phyloP scores from a whole-genome alignment of 2,797 vertebrate genomes.

The Enteromius anoplus region DNA sequence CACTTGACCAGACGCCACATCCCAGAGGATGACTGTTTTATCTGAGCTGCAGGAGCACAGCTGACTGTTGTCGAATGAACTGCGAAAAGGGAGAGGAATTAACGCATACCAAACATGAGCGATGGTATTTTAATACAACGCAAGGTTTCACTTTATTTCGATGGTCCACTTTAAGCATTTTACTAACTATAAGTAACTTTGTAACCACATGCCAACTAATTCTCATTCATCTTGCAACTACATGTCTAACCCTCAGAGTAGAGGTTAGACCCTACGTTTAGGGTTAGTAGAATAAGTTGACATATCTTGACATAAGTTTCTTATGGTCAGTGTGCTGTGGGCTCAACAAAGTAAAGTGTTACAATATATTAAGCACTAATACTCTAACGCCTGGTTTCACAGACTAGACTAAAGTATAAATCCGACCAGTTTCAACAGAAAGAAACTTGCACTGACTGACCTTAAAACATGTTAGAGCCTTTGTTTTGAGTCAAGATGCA shows the following conservation, averaged over 20 bases:
- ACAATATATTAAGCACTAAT: too few species aligned
- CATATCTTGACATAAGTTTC: too few species aligned
- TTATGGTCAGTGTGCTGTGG: not conserved
- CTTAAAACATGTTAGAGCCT: too few species aligned
- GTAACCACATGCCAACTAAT: not conserved
- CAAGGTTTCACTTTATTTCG: not conserved
- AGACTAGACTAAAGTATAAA: too few species aligned
- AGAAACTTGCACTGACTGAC: too few species aligned
- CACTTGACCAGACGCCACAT: slow-evolving; percentile 88
- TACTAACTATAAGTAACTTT: not conserved
- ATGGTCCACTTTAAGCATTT: not conserved
- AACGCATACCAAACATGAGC: not conserved
- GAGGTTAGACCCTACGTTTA: not conserved
- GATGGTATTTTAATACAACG: not conserved
- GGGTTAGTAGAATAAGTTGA: too few species aligned
- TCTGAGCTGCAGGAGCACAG: slow-evolving; percentile 91
- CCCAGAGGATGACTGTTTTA: slow-evolving; percentile 90
- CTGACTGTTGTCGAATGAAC: slow-evolving; percentile 91
- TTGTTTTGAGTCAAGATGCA: too few species aligned
- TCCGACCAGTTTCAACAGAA: too few species aligned
- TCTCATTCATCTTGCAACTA: not conserved
- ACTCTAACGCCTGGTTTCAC: too few species aligned
- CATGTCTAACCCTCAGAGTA: not conserved
- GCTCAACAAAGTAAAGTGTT: too few species aligned
- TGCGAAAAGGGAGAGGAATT: slow-evolving; percentile 56